Conservation (phyloP, 1,140 invertebrate species). For the Zaprionus vittiger region DNA sequence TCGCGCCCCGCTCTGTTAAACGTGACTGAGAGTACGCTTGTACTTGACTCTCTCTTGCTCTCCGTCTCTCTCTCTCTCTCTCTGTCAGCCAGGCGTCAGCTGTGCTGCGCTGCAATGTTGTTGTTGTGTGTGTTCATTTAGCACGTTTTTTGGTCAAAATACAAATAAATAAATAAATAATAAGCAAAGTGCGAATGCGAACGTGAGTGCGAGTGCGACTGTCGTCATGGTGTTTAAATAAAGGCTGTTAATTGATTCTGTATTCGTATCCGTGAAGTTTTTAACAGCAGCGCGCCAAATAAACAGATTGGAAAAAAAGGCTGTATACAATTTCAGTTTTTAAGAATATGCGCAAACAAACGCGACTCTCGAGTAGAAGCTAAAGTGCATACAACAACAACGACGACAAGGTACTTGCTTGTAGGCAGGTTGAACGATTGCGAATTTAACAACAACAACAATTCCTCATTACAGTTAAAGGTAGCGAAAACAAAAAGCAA, state of each 20-base stretch:
- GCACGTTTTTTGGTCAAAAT: slow-evolving; percentile 51
- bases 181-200: slow-evolving; percentile 38
- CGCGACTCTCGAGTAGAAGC: slow-evolving; percentile 38
- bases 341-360: slow-evolving; percentile 43
- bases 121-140: slow-evolving; percentile 50
- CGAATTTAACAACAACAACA: slow-evolving; percentile 29
- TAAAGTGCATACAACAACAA: slow-evolving; percentile 29
- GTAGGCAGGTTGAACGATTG: slow-evolving; percentile 25
- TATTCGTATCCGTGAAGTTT: slow-evolving; percentile 51
- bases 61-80: neutral
- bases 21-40: slow-evolving; percentile 26
- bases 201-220: slow-evolving; percentile 15
- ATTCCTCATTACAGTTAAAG: slow-evolving; percentile 32
- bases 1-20: slow-evolving; percentile 22
- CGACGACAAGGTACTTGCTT: slow-evolving; percentile 11
- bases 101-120: slow-evolving; percentile 44
- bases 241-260: slow-evolving; percentile 64
- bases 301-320: slow-evolving; percentile 47
- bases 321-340: slow-evolving; percentile 28
- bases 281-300: slow-evolving; percentile 56
- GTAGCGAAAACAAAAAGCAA: slow-evolving; percentile 33
- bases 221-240: slow-evolving; percentile 49
- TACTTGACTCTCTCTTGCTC: neutral
- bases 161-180: slow-evolving; percentile 45
- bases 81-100: slow-evolving; percentile 52